A percentile compares a stretch with the other conserved stretches of the same genome.
Evolutionary conservation across 2,797 vertebrate species (phyloP).

Genomic region (Crenichthys baileyi): DNA sequence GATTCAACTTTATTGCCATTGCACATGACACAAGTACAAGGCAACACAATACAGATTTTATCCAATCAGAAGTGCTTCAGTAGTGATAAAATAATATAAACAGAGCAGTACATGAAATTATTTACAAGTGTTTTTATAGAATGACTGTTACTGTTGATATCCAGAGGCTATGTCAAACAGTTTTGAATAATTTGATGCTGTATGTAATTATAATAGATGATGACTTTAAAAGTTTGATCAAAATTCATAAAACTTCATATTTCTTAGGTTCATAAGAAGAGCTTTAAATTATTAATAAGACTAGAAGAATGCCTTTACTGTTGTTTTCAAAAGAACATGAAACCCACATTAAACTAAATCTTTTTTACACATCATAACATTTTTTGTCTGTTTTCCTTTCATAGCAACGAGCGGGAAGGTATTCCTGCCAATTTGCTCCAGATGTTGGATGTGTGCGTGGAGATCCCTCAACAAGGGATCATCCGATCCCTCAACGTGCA

Average conservation of each 20-base stretch:
- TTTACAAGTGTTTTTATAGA: too few relatives aligned
- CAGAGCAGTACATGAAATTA: too few relatives aligned
- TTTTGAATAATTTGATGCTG: too few relatives aligned
- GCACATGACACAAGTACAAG: too few relatives aligned
- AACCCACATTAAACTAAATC: background rate
- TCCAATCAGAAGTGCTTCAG: too few relatives aligned
- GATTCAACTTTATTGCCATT: too few relatives aligned
- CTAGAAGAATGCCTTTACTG: background rate
- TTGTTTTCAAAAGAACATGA: background rate
- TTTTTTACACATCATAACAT: background rate
- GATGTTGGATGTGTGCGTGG: constrained; percentile 93
- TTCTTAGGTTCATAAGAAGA: background rate
- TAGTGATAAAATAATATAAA: too few relatives aligned
- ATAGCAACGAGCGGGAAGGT: constrained; percentile 92
- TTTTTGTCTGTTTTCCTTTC: constrained; percentile 1
- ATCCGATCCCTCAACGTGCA: constrained; percentile 96
- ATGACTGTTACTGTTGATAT: too few relatives aligned
- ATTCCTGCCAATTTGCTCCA: constrained; percentile 94
- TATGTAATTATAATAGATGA: background rate
- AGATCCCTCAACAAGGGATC: constrained; percentile 95
- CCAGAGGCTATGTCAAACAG: too few relatives aligned
- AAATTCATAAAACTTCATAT: background rate
- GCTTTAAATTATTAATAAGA: background rate
- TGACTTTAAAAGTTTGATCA: background rate
- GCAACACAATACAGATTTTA: too few relatives aligned